A percentile compares a stretch with the other conserved stretches of the same genome.
phyloP scores from a whole-genome alignment of 2,797 vertebrate species.

The Sebastes elongatus region DNA sequence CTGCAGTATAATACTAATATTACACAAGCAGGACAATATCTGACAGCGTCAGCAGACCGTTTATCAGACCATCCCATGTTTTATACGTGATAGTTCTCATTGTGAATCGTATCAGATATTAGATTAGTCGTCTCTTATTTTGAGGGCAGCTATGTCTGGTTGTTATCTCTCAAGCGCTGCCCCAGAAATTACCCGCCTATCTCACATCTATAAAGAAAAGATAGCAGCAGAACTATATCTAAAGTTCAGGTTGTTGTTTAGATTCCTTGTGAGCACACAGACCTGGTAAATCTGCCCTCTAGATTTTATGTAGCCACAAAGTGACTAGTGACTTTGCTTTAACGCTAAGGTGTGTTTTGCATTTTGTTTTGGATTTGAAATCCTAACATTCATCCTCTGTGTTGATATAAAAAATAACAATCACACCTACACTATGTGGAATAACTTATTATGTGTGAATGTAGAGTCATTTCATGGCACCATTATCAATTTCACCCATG shows the following conservation, averaged over 20 bases:
- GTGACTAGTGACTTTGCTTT: not conserved
- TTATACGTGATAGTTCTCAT: slow-evolving; percentile 14
- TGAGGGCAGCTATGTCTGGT: slow-evolving; percentile 13
- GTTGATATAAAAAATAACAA: not conserved
- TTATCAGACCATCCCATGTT: slow-evolving; percentile 48
- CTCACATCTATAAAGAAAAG: slow-evolving; percentile 7
- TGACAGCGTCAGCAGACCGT: slow-evolving; percentile 5
- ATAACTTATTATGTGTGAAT: not conserved
- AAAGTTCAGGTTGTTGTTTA: slow-evolving; percentile 13
- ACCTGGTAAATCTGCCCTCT: slow-evolving; percentile 1
- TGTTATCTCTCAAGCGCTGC: slow-evolving; percentile 31
- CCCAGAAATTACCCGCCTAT: slow-evolving; percentile 13
- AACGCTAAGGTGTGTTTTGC: not conserved
- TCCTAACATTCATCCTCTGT: not conserved
- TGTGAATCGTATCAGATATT: slow-evolving; percentile 52
- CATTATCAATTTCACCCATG: not conserved
- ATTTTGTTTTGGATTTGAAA: not conserved
- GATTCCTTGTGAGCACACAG: not conserved
- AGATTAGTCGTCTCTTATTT: slow-evolving; percentile 42
- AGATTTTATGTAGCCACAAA: not conserved
- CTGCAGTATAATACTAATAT: not conserved
- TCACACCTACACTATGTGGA: not conserved
- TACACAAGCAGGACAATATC: slow-evolving; percentile 11
- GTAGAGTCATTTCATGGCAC: not conserved
- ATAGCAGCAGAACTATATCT: not conserved